These are phyloP conservation scores for Hemichromis elongatus DNA, from an alignment of 2,113 vertebrate genomes.

Conservation along the genomic window DNA sequence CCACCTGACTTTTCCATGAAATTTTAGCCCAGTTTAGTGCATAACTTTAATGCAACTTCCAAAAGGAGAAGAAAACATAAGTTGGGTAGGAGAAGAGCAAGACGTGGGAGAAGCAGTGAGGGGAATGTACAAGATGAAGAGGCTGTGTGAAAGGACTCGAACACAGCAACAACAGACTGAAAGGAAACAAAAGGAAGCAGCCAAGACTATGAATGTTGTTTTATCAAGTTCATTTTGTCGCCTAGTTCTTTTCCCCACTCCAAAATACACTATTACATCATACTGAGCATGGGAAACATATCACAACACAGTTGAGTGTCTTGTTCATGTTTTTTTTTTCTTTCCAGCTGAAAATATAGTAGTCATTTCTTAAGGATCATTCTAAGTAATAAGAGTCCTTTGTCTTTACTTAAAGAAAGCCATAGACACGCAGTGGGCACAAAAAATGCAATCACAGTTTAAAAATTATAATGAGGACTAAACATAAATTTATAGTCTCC, in stretches of 20 bases:
- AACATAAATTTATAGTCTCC: background rate
- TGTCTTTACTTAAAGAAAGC: background rate
- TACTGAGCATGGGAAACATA: constrained; percentile 66
- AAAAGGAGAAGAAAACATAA: background rate
- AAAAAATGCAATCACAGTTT: background rate
- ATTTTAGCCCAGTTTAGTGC: background rate
- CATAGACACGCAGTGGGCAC: background rate
- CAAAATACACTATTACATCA: constrained; percentile 77
- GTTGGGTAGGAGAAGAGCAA: background rate
- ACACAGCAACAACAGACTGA: constrained; percentile 57
- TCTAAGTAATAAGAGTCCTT: background rate
- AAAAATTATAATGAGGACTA: background rate
- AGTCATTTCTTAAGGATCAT: constrained; percentile 31
- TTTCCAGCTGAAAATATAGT: background rate
- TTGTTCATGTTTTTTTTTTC: constrained; percentile 22
- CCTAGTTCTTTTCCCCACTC: constrained; percentile 61
- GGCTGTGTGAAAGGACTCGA: constrained; percentile 30
- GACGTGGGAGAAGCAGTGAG: background rate
- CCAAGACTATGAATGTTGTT: constrained; percentile 63
- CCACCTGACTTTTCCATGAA: background rate
- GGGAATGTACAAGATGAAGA: constrained; percentile 15
- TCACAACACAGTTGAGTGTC: constrained; percentile 11
- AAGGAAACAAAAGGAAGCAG: constrained; percentile 65
- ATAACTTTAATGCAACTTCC: background rate
- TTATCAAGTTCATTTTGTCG: constrained; percentile 66